Base-by-base conservation (phyloP, 1,140 invertebrate genomes). In the Atta cephalotes region DNA sequence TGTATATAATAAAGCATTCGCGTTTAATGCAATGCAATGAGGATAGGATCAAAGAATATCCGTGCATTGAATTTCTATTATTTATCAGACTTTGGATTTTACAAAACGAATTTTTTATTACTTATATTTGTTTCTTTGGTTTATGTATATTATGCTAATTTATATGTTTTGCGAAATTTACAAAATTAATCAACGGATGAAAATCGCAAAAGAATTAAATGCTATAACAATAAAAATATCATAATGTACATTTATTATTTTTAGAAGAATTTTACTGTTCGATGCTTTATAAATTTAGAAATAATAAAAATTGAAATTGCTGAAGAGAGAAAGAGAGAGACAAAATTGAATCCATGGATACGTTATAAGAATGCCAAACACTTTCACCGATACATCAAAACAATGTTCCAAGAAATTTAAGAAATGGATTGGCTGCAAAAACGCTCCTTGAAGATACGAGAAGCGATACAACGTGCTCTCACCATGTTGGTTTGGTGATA, bases 391-490 rank as follows among this genome's bases (percentile, higher is more conserved):
- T 9, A 14, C 35, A 49, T 63, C 60, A 49, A 31, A 51, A 45
- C n/a, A 70, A 68, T 80, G 63, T 68, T 51, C 25, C 31, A 68
- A 79, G 28, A 56, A 80, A 80, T 51, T 68, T 14, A 31, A 80
- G 49, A 80, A 80, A 80, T 35, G n/a, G 14, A 68, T 68, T 31
- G 63, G 14, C 10, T 45, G 5, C 21, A 12, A 12, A 66, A 66
- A 68, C 45, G 31, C n/a, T 80, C 14, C 51, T 35, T 35, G 39
- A 66, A 21, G 77, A 21, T 25, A 68, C n/a, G 62, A 21, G 18
- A 53, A 5, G 39, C 12, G 60, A 63, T n/a, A 28, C 39, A 49
- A 28, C 16, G 18, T 53, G 7, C 25, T 14, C 18, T 9, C 21
- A 31, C n/a, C n/a, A 21, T 39, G 21, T 28, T 65, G n/a, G n/a